Evolutionary conservation across 1,140 invertebrate species (phyloP), one percentile per base, ranked within the genome.

Genomic region (Probaryconus sp.): DNA sequence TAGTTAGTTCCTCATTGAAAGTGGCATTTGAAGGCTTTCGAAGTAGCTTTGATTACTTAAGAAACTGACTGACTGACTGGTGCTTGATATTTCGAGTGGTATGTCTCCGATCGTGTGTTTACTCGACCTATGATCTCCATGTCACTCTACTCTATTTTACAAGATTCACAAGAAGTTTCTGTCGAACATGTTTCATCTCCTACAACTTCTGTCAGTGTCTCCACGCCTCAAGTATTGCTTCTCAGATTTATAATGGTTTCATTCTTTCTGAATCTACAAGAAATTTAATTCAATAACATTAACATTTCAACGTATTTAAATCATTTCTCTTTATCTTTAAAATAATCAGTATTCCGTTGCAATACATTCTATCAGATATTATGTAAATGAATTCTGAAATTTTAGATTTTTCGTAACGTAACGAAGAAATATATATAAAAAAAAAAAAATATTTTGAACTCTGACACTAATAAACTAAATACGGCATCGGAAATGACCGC

Each of bases 401-500:
- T n/a, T n/a, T n/a, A n/a, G n/a, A n/a, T n/a, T n/a, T n/a, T n/a
- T n/a, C n/a, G n/a, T n/a, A n/a, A n/a, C n/a, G n/a, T n/a, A n/a
- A n/a, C n/a, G n/a, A n/a, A n/a, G n/a, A n/a, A n/a, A n/a, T n/a
- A n/a, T n/a, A n/a, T n/a, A n/a, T n/a, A n/a, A n/a, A n/a, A n/a
- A n/a, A n/a, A n/a, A n/a, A 82, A 83, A 83, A 85, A 83, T 81
- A 65, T 48, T 48, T 55, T 65, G 50, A 63, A 72, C 76, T 55
- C 48, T 42, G 58, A 74, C 71, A 70, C 82, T 83, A 84, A 85
- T 84, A 84, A 85, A 85, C 81, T 84, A 81, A 84, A 84, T 83
- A 83, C 81, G 76, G 79, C 81, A 85, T 85, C 81, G 82, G 81
- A 85, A 85, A 85, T 84, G 81, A 85, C 82, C 79, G 51, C 72